These are phyloP conservation scores for Leuctra nigra DNA, from an alignment of 2,888 invertebrate species.

Conservation along the genomic window DNA sequence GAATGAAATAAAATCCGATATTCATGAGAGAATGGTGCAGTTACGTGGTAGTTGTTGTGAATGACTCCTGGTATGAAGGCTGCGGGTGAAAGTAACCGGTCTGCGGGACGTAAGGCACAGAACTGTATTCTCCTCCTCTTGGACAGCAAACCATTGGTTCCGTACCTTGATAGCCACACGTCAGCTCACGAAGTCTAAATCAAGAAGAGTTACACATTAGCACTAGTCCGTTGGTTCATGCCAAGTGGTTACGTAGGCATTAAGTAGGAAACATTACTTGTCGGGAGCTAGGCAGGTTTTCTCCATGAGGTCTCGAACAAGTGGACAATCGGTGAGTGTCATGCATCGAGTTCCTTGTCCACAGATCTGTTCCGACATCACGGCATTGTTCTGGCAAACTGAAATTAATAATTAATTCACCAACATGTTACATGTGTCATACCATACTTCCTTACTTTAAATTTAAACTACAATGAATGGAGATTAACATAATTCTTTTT, in stretches of 20 bases:
- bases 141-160: constrained; percentile 57
- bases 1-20: background rate
- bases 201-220: background rate
- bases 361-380: background rate
- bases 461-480: no score
- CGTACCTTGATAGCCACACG: constrained; percentile 53
- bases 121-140: constrained; percentile 43
- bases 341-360: constrained; percentile 8
- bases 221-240: background rate
- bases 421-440: no score
- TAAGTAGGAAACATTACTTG: constrained; percentile 39
- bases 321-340: constrained; percentile 40
- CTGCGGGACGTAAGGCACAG: constrained; percentile 26
- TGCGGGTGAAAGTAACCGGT: background rate
- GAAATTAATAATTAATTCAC: no score
- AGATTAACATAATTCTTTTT: no score
- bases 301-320: constrained; percentile 50
- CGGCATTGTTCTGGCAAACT: no score
- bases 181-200: constrained; percentile 47
- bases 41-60: background rate
- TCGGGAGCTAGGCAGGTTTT: constrained; percentile 53
- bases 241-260: background rate
- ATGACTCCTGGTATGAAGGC: background rate
- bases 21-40: background rate
- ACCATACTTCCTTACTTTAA: no score